These are phyloP conservation scores for Philotrypesis tridentata DNA, from an alignment of 1,140 invertebrate species.

Conservation along the genomic window DNA sequence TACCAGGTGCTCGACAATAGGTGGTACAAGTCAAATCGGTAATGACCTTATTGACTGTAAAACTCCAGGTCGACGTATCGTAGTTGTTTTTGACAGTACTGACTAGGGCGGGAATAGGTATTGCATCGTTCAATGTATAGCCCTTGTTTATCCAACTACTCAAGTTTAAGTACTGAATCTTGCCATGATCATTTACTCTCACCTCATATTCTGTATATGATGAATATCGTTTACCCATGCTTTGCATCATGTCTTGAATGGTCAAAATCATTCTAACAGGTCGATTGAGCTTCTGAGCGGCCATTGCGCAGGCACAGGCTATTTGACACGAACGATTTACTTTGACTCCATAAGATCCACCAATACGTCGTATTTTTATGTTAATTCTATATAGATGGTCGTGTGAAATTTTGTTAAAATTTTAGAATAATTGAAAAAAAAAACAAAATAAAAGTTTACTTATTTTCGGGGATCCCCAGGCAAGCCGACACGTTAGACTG, in stretches of 20 bases:
- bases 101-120: too few species aligned
- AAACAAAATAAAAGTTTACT: constrained; percentile 54
- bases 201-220: constrained; percentile 79
- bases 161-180: constrained; percentile 81
- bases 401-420: neutral
- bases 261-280: constrained; percentile 80
- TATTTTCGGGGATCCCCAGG: constrained; percentile 74
- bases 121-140: too few species aligned
- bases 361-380: constrained; percentile 78
- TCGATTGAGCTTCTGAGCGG: constrained; percentile 75
- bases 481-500: constrained; percentile 77
- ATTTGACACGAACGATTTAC: constrained; percentile 75
- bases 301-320: constrained; percentile 79
- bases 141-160: too few species aligned
- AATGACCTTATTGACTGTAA: too few species aligned
- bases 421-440: too few species aligned
- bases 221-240: constrained; percentile 78
- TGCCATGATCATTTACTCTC: constrained; percentile 79
- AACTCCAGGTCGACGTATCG: constrained; percentile 73
- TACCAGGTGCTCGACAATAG: constrained; percentile 79
- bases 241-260: constrained; percentile 79
- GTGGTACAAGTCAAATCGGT: too few species aligned
- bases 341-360: constrained; percentile 84
- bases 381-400: constrained; percentile 74
- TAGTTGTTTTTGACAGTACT: constrained; percentile 77